phyloP scores from a whole-genome alignment of 2,113 vertebrate genomes.

The Rhea pennata region DNA sequence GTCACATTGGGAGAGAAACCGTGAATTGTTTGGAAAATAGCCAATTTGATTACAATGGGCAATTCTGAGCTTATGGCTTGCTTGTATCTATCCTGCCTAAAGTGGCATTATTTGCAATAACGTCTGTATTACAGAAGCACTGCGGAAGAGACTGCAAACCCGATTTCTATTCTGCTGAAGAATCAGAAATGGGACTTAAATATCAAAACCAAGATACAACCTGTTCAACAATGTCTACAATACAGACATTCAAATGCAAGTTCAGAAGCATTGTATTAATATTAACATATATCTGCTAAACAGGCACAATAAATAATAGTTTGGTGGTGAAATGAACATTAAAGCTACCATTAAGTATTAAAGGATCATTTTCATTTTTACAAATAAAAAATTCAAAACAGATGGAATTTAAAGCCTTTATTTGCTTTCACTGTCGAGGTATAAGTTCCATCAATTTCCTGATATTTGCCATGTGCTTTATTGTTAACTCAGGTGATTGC shows the following conservation, averaged over 20 bases:
- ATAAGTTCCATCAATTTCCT: background rate
- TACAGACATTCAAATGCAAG: background rate
- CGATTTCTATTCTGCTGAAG: background rate
- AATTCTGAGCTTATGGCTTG: conserved; percentile 55
- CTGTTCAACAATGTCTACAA: background rate
- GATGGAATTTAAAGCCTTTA: background rate
- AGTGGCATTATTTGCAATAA: conserved; percentile 59
- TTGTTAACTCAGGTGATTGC: background rate
- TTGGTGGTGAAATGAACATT: background rate
- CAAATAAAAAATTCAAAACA: background rate
- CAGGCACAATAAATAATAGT: background rate
- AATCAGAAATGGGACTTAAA: background rate
- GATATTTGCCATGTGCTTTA: background rate
- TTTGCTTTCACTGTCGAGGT: background rate
- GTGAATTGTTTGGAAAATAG: conserved; percentile 66
- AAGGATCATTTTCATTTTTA: background rate
- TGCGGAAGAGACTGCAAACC: background rate
- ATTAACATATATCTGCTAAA: background rate
- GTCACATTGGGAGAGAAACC: conserved; percentile 46
- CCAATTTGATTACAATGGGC: conserved; percentile 66
- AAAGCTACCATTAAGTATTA: background rate
- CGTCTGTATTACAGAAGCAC: background rate
- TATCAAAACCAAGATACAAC: background rate
- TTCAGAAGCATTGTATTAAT: background rate
- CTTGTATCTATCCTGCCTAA: conserved; percentile 42